These are phyloP conservation scores for Morpho achilles DNA, from an alignment of 2,888 invertebrate genomes.

Conservation along the genomic window DNA sequence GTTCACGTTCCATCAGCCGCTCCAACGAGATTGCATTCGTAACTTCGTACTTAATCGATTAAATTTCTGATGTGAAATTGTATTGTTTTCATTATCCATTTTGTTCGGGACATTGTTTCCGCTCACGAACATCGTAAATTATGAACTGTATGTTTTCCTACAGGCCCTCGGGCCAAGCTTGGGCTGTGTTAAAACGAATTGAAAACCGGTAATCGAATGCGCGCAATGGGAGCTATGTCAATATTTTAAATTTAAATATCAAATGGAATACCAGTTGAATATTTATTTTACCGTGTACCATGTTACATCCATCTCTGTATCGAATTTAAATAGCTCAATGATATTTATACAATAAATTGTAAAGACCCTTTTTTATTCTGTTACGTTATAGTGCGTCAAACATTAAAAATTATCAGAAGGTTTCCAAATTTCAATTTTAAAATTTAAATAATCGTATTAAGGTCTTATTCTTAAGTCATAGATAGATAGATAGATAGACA, in stretches of 20 bases:
- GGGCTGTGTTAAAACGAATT: conserved; percentile 70
- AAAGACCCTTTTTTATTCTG: too few relatives aligned
- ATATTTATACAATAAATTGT: too few relatives aligned
- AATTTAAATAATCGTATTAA: too few relatives aligned
- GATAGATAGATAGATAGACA: too few relatives aligned
- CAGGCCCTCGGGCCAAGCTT: conserved; percentile 61
- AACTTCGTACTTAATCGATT: conserved; percentile 58
- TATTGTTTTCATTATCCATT: conserved; percentile 69
- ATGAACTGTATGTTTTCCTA: conserved; percentile 66
- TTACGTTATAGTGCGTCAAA: too few relatives aligned
- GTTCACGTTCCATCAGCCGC: conserved; percentile 33
- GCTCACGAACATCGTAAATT: conserved; percentile 68
- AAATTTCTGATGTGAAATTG: conserved; percentile 64
- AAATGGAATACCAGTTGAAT: conserved; percentile 55
- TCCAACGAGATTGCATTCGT: conserved; percentile 47
- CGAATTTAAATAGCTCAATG: conserved; percentile 43
- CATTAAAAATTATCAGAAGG: too few relatives aligned
- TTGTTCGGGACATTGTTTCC: conserved; percentile 69
- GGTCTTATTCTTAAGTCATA: too few relatives aligned
- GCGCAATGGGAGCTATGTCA: conserved; percentile 69
- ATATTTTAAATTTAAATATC: conserved; percentile 76
- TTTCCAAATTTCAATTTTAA: too few relatives aligned
- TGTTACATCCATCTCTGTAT: conserved; percentile 50
- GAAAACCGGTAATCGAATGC: conserved; percentile 77
- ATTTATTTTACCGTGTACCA: conserved; percentile 55